Conservation (phyloP, 2,888 invertebrate genomes). For the Sinhomidia bicolor region DNA sequence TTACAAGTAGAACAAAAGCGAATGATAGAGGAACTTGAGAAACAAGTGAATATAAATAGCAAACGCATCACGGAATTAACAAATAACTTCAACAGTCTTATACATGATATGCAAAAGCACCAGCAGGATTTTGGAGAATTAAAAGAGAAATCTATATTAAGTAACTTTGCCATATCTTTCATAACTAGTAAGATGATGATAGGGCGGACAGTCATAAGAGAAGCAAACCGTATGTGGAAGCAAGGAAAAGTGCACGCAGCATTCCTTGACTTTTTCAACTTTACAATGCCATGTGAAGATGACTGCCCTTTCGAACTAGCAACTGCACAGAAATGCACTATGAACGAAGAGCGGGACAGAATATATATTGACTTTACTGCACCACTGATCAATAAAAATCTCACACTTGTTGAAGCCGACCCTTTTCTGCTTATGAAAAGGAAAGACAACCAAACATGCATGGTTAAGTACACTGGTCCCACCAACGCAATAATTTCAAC, state of each 20-base stretch:
- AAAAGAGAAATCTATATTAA: neutral
- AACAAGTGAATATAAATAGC: neutral
- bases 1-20: neutral
- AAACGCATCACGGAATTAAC: neutral
- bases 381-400: slow-evolving; percentile 38
- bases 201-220: neutral
- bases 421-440: slow-evolving; percentile 54
- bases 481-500: slow-evolving; percentile 10
- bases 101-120: neutral
- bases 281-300: slow-evolving; percentile 60
- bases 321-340: slow-evolving; percentile 1
- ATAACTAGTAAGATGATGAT: neutral
- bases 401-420: slow-evolving; percentile 61
- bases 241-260: neutral
- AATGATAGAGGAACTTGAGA: neutral
- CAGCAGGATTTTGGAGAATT: neutral
- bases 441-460: slow-evolving; percentile 63
- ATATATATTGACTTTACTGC: slow-evolving; percentile 42
- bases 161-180: neutral
- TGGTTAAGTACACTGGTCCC: slow-evolving; percentile 61
- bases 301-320: slow-evolving; percentile 61
- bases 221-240: neutral
- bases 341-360: slow-evolving; percentile 10
- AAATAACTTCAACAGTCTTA: neutral
- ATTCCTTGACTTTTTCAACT: neutral